Evolutionary conservation across 2,888 invertebrate species (phyloP).

Genomic region (Scaptomyza parva): DNA sequence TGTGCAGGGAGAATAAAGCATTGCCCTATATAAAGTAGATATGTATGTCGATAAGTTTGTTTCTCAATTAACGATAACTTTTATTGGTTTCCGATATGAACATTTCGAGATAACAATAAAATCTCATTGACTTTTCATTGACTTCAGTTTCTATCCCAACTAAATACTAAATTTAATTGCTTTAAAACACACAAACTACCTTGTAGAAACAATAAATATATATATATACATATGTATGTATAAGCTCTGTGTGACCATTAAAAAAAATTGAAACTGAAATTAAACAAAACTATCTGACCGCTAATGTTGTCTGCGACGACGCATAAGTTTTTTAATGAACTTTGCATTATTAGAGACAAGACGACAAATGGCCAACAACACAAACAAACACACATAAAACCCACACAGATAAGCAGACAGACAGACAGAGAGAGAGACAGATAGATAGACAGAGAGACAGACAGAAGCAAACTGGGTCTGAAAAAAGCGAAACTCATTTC

Average conservation of each 20-base stretch:
- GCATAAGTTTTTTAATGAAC: slow-evolving; percentile 48
- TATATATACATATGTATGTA: too few relatives aligned
- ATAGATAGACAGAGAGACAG: too few relatives aligned
- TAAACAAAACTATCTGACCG: slow-evolving; percentile 43
- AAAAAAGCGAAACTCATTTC: slow-evolving; percentile 73
- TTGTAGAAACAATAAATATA: slow-evolving; percentile 1
- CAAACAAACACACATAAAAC: background rate
- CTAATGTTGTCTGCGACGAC: slow-evolving; percentile 47
- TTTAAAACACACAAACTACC: background rate
- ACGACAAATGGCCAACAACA: slow-evolving; percentile 27
- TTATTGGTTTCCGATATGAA: too few relatives aligned
- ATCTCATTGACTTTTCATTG: background rate
- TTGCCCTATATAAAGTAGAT: too few relatives aligned
- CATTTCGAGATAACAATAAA: too few relatives aligned
- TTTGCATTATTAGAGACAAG: slow-evolving; percentile 37
- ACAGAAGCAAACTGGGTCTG: slow-evolving; percentile 37
- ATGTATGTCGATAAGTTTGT: too few relatives aligned
- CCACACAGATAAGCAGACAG: too few relatives aligned
- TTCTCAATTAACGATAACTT: too few relatives aligned
- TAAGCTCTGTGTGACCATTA: slow-evolving; percentile 20
- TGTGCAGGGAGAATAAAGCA: too few relatives aligned
- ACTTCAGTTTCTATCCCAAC: background rate
- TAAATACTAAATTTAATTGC: background rate
- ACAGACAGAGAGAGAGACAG: too few relatives aligned
- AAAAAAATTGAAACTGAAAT: too few relatives aligned